Conservation (phyloP, 2,888 invertebrate species). For the Standfussiana lucernea region DNA sequence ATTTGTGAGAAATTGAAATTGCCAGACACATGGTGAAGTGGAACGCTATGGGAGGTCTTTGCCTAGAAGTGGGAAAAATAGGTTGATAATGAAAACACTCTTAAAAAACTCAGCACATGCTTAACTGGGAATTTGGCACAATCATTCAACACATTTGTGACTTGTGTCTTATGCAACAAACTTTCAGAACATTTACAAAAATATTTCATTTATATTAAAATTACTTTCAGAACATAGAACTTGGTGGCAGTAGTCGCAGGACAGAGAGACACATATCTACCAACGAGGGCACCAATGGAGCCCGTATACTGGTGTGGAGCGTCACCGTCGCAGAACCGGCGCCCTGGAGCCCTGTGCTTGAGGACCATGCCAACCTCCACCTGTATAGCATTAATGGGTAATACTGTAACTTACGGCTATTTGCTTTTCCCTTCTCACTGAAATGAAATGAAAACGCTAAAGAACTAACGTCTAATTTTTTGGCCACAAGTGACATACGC, state of each 20-base stretch:
- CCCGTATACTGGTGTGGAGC: constrained; percentile 95
- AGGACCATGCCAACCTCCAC: constrained; percentile 97
- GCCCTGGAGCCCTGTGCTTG: constrained; percentile 97
- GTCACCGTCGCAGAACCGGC: constrained; percentile 96
- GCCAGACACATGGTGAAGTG: background rate
- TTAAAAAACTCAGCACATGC: background rate
- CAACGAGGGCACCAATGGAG: constrained; percentile 74
- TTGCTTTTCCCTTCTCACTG: background rate
- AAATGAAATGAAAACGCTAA: background rate
- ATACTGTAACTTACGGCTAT: background rate
- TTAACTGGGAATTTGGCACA: background rate
- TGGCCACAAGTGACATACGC: background rate
- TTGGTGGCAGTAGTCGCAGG: constrained; percentile 86
- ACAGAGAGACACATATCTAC: constrained; percentile 87
- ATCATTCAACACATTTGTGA: too few species aligned
- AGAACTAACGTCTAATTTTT: background rate
- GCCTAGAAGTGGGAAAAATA: too few species aligned
- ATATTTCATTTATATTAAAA: background rate
- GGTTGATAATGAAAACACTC: background rate
- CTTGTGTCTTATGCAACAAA: background rate
- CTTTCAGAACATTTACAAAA: background rate
- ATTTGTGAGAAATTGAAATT: background rate
- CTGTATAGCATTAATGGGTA: constrained; percentile 93
- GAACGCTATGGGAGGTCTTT: background rate
- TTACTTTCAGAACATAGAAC: constrained; percentile 84